These are phyloP conservation scores for Muscina levida DNA, from an alignment of 2,888 invertebrate species.

Conservation along the genomic window DNA sequence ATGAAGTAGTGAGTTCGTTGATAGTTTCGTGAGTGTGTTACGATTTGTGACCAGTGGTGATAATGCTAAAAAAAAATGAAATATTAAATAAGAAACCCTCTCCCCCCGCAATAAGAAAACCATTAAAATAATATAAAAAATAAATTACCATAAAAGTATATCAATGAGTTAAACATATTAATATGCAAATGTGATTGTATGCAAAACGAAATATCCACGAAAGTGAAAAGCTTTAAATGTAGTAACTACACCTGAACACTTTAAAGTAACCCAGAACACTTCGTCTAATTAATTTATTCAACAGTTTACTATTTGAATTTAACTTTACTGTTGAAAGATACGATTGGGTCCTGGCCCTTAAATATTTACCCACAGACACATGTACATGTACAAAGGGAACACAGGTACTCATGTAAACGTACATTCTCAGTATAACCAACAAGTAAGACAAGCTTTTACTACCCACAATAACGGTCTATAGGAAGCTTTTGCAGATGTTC, in stretches of 20 bases:
- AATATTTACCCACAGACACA: conserved; percentile 18
- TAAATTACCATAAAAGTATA: too few relatives aligned
- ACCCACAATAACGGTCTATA: neutral
- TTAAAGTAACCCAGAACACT: conserved; percentile 60
- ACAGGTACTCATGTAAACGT: neutral
- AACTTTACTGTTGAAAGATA: conserved; percentile 59
- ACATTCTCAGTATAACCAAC: conserved; percentile 9
- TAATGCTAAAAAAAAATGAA: neutral
- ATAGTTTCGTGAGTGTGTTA: conserved; percentile 11
- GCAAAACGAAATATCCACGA: conserved; percentile 12
- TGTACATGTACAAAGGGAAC: conserved; percentile 5
- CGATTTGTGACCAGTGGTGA: neutral
- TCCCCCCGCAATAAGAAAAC: neutral
- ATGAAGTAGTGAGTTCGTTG: neutral
- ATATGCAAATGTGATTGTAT: conserved; percentile 1
- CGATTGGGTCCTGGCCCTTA: conserved; percentile 27
- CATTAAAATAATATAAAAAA: neutral
- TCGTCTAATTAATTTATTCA: conserved; percentile 62
- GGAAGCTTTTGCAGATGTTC: conserved; percentile 4
- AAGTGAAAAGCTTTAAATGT: conserved; percentile 14
- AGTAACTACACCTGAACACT: neutral
- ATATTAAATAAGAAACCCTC: neutral
- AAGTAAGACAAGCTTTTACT: conserved; percentile 35
- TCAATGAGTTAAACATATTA: neutral
- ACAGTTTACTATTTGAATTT: conserved; percentile 48